phyloP scores from a whole-genome alignment of 2,113 vertebrate genomes.

The Semnornis frantzii region DNA sequence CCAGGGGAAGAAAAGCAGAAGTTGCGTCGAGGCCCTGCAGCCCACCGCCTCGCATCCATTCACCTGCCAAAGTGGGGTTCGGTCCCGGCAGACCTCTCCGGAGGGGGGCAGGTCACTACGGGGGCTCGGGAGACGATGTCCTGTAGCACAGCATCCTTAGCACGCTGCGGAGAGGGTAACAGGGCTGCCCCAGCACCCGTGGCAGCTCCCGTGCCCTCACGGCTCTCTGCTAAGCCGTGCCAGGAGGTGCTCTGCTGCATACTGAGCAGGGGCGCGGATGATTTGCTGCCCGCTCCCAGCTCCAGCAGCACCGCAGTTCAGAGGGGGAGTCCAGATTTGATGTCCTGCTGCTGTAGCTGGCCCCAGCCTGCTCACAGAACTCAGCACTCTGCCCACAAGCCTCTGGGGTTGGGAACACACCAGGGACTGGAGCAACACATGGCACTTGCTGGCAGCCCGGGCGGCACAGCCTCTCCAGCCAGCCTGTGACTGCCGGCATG shows the following conservation, averaged over 20 bases:
- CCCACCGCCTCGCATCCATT: background rate
- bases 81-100: background rate
- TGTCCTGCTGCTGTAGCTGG: background rate
- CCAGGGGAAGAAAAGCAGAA: background rate
- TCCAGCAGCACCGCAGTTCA: background rate
- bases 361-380: background rate
- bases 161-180: fast-evolving
- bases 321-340: background rate
- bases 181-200: background rate
- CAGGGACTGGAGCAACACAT: conserved; percentile 33
- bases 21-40: background rate
- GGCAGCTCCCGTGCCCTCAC: background rate
- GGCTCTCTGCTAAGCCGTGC: background rate
- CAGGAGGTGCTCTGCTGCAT: background rate
- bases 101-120: background rate
- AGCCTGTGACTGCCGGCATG: background rate
- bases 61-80: background rate
- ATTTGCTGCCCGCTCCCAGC: background rate
- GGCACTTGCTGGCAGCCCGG: conserved; percentile 26
- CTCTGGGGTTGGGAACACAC: background rate
- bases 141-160: fast-evolving
- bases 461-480: conserved; percentile 21
- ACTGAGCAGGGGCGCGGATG: background rate
- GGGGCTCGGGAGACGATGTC: background rate
- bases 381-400: background rate